Conservation (phyloP, 53 echinoderm and acorn worm genomes). For the Echinometra lucunter region DNA sequence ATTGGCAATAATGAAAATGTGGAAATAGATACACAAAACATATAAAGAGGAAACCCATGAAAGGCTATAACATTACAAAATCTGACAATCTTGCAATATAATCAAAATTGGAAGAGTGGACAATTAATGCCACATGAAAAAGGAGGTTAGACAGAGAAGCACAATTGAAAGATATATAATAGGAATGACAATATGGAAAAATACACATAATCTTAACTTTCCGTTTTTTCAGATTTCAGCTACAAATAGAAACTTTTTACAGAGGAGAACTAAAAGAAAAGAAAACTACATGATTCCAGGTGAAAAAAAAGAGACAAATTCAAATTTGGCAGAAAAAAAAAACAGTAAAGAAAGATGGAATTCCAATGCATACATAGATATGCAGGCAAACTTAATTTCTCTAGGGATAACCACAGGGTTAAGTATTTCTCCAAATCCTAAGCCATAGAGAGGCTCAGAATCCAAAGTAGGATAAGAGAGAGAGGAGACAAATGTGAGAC, state of each 20-base stretch:
- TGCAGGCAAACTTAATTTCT: background rate
- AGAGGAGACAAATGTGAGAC: background rate
- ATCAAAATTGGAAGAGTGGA: too few relatives aligned
- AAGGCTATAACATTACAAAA: too few relatives aligned
- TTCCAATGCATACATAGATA: background rate
- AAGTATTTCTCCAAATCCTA: background rate
- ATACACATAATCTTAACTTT: too few relatives aligned
- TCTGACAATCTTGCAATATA: too few relatives aligned
- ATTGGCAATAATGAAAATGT: too few relatives aligned
- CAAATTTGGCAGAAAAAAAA: too few relatives aligned
- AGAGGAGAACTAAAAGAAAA: background rate
- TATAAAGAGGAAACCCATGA: too few relatives aligned
- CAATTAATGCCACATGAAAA: too few relatives aligned
- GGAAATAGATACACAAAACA: too few relatives aligned
- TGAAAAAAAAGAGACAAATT: background rate
- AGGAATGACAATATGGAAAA: background rate
- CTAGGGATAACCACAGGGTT: background rate
- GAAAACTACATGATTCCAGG: background rate
- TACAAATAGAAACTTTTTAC: too few relatives aligned
- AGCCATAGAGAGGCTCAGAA: background rate
- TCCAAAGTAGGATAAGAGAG: background rate
- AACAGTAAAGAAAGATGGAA: background rate
- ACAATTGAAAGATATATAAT: background rate
- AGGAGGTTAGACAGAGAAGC: background rate
- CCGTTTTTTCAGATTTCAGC: too few relatives aligned